These are phyloP conservation scores for Drosophila malerkotliana DNA, from an alignment of 1,140 invertebrate species.

Conservation along the genomic window DNA sequence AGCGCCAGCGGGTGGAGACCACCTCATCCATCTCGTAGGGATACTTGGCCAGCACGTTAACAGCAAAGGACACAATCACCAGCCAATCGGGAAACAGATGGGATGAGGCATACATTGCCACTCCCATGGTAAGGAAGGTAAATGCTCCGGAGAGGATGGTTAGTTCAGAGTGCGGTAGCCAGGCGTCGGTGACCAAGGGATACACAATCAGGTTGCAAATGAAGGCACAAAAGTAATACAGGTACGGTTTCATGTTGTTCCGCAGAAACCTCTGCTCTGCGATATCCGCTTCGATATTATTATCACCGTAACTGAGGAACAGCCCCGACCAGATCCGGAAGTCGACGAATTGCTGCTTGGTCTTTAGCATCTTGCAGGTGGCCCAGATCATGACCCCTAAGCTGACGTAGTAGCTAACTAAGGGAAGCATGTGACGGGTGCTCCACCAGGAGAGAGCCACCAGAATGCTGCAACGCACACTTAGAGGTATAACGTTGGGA, in stretches of 20 bases:
- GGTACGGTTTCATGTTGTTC: conserved; percentile 92
- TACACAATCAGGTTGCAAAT: conserved; percentile 90
- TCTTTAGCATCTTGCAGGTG: conserved; percentile 91
- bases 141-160: conserved; percentile 89
- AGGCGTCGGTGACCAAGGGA: conserved; percentile 90
- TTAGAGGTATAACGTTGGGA: conserved; percentile 86
- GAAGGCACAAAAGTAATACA: conserved; percentile 90
- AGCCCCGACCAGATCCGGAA: conserved; percentile 92
- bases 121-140: conserved; percentile 90
- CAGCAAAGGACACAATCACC: conserved; percentile 90
- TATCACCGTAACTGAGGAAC: conserved; percentile 89
- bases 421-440: conserved; percentile 70
- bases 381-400: conserved; percentile 90
- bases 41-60: conserved; percentile 93
- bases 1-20: conserved; percentile 91
- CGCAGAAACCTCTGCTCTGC: conserved; percentile 92
- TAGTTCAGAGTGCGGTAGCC: conserved; percentile 93
- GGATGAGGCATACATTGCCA: conserved; percentile 87
- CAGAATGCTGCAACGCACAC: conserved; percentile 86
- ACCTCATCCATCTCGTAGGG: conserved; percentile 93
- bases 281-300: conserved; percentile 89
- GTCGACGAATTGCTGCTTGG: conserved; percentile 89
- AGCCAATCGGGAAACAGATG: conserved; percentile 88
- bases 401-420: conserved; percentile 86
- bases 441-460: conserved; percentile 88